Evolutionary conservation across 2,113 vertebrate genomes (phyloP).

Genomic region (Pterophyllum scalare): DNA sequence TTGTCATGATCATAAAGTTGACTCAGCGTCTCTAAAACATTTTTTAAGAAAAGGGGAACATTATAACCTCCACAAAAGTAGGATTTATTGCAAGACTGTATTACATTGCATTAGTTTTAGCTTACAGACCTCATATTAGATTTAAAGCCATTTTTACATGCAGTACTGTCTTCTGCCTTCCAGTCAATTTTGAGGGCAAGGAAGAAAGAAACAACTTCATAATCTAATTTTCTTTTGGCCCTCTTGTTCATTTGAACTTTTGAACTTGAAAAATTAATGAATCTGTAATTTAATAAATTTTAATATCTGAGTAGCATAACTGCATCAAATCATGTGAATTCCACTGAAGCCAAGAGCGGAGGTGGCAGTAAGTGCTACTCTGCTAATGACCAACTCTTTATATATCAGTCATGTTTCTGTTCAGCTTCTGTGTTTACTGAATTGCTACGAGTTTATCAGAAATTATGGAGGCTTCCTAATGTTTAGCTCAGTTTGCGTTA

Average conservation of each 20-base stretch:
- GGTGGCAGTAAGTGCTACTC: background rate
- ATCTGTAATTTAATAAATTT: background rate
- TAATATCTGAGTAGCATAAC: background rate
- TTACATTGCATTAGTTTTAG: background rate
- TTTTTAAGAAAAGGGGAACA: background rate
- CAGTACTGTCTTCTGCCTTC: background rate
- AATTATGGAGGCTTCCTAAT: background rate
- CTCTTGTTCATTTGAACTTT: conserved; percentile 8
- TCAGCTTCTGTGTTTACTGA: background rate
- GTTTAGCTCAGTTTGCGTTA: background rate
- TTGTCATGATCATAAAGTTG: conserved; percentile 10
- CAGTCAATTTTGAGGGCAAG: background rate
- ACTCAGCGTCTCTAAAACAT: background rate
- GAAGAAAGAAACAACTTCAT: background rate
- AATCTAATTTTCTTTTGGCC: fast-evolving
- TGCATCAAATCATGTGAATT: conserved; percentile 10
- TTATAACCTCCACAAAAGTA: background rate
- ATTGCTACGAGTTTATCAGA: background rate
- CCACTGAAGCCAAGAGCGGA: background rate
- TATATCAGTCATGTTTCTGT: background rate
- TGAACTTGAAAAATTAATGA: background rate
- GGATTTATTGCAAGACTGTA: background rate
- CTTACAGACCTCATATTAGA: background rate
- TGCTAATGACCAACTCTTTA: background rate
- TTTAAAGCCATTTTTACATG: conserved; percentile 6